Percentiles rank a stretch among this genome's conserved stretches.
phyloP scores from a whole-genome alignment of 2,797 vertebrate genomes.

The Acrossocheilus fasciatus region DNA sequence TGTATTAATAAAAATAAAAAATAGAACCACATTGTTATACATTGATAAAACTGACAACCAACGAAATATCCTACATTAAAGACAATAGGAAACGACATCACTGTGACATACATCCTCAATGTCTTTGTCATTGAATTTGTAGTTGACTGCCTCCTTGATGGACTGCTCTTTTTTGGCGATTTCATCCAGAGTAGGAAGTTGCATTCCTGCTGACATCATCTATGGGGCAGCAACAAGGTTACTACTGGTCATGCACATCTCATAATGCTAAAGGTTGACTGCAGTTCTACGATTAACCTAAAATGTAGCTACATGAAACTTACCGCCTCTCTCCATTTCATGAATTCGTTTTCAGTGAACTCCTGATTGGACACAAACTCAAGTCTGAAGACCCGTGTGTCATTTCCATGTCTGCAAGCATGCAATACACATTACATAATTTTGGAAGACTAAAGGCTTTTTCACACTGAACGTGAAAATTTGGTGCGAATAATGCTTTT shows the following conservation, averaged over 20 bases:
- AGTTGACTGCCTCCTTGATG: conserved; percentile 98
- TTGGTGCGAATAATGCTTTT: no score
- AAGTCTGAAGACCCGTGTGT: conserved; percentile 94
- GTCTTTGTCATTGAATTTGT: conserved; percentile 99
- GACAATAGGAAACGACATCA: background rate
- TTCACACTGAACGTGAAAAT: no score
- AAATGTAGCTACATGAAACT: conserved; percentile 68
- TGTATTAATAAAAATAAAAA: conserved; percentile 66
- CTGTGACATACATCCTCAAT: conserved; percentile 91
- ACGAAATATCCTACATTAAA: background rate
- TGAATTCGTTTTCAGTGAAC: conserved; percentile 97
- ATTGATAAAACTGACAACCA: background rate
- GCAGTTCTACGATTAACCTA: background rate
- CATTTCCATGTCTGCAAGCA: conserved; percentile 89
- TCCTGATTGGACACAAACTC: conserved; percentile 99
- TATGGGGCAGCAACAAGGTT: conserved; percentile 63
- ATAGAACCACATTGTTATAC: background rate
- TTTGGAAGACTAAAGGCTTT: no score
- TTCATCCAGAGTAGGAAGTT: conserved; percentile 96
- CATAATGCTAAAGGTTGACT: background rate
- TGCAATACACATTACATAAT: conserved; percentile 3
- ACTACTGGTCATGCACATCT: background rate
- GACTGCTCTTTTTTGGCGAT: conserved; percentile 97
- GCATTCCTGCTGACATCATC: conserved; percentile 97
- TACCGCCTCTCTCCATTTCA: conserved; percentile 99